These are phyloP conservation scores for Tetraneura akinire DNA, from an alignment of 1,140 invertebrate species.

Conservation along the genomic window DNA sequence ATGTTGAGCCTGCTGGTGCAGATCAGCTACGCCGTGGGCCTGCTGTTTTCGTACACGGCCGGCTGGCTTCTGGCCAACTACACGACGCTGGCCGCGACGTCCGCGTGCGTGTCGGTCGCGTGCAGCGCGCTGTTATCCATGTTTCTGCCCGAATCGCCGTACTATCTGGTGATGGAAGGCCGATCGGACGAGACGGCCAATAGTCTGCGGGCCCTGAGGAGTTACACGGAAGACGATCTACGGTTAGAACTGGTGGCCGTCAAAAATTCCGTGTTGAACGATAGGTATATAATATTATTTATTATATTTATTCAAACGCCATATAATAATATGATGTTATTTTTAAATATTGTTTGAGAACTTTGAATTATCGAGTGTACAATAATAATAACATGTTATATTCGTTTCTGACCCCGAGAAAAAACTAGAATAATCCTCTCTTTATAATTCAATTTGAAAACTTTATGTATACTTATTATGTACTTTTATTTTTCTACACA, in stretches of 20 bases:
- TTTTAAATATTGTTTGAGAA: too few relatives aligned
- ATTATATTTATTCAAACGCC: too few relatives aligned
- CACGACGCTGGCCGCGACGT: slow-evolving; percentile 66
- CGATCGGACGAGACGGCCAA: slow-evolving; percentile 69
- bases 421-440: too few relatives aligned
- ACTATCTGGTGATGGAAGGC: slow-evolving; percentile 67
- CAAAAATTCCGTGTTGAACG: neutral
- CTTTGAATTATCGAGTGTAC: too few relatives aligned
- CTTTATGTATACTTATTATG: too few relatives aligned
- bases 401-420: too few relatives aligned
- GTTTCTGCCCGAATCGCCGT: slow-evolving; percentile 82
- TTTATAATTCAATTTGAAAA: too few relatives aligned
- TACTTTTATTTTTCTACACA: too few relatives aligned
- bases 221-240: slow-evolving; percentile 21
- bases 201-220: slow-evolving; percentile 66
- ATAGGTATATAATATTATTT: neutral
- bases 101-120: slow-evolving; percentile 64
- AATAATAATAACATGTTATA: too few relatives aligned
- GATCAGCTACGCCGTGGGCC: slow-evolving; percentile 75
- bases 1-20: slow-evolving; percentile 75
- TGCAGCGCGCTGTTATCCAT: slow-evolving; percentile 68
- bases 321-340: too few relatives aligned
- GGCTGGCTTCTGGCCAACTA: slow-evolving; percentile 73
- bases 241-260: neutral
- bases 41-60: slow-evolving; percentile 73